Evolutionary conservation across 1,140 invertebrate genomes (phyloP).

Genomic region (Hycleus cichorii): DNA sequence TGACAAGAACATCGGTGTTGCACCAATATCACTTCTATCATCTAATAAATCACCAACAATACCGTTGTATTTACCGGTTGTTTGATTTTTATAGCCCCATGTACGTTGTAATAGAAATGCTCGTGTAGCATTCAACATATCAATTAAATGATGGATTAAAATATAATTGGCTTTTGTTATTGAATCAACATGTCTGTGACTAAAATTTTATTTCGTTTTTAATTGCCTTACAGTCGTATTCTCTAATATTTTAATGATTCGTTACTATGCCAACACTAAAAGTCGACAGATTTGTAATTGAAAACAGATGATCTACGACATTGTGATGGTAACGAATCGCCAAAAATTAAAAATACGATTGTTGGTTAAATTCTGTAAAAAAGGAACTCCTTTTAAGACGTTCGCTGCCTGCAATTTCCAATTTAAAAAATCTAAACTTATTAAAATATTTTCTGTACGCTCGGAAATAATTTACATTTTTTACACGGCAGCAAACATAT

Average conservation of each 20-base stretch:
- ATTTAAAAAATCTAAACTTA: too few species aligned
- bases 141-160: conserved; percentile 44
- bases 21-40: conserved; percentile 51
- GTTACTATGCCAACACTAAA: background rate
- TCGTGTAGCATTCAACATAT: conserved; percentile 48
- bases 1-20: conserved; percentile 50
- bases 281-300: too few species aligned
- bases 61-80: conserved; percentile 45
- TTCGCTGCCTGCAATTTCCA: too few species aligned
- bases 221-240: background rate
- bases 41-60: conserved; percentile 52
- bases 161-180: conserved; percentile 52
- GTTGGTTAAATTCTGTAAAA: too few species aligned
- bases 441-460: too few species aligned
- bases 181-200: conserved; percentile 36
- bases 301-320: too few species aligned
- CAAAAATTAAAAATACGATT: too few species aligned
- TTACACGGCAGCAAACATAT: too few species aligned
- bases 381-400: too few species aligned
- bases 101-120: conserved; percentile 23
- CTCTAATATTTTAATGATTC: background rate
- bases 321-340: too few species aligned
- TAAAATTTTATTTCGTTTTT: too few species aligned
- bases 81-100: conserved; percentile 44
- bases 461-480: too few species aligned